Percentiles rank a stretch among this genome's conserved stretches.
Evolutionary conservation across 1,140 invertebrate genomes (phyloP).

Genomic region (Micrasema minimum): DNA sequence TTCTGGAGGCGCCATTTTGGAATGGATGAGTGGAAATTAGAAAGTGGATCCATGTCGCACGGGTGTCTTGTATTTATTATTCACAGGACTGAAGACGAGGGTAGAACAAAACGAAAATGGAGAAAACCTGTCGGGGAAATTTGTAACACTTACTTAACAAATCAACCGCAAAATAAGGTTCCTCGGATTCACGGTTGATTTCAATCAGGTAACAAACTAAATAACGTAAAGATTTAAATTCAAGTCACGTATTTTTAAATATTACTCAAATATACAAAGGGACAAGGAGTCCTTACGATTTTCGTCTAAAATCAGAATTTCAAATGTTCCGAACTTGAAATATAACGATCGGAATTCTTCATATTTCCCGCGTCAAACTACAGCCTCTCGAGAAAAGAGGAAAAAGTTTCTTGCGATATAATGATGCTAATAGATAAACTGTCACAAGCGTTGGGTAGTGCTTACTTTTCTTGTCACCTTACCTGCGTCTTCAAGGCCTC

Average conservation of each 20-base stretch:
- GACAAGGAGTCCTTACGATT: neutral
- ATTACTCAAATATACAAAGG: neutral
- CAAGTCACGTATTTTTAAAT: neutral
- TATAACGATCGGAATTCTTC: constrained; percentile 17
- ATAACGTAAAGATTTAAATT: neutral
- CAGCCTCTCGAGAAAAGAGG: constrained; percentile 17
- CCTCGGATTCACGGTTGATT: neutral
- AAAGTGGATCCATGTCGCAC: constrained; percentile 33
- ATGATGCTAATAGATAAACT: constrained; percentile 36
- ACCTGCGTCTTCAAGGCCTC: neutral
- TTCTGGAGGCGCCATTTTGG: constrained; percentile 32
- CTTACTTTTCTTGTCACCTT: constrained; percentile 7
- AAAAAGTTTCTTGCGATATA: constrained; percentile 17
- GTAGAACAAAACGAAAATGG: constrained; percentile 11
- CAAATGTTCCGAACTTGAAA: constrained; percentile 8
- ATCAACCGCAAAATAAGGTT: neutral
- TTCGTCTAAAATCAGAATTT: constrained; percentile 28
- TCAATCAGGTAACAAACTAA: neutral
- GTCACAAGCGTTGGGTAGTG: constrained; percentile 28
- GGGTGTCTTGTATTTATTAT: constrained; percentile 32
- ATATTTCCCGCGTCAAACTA: constrained; percentile 20
- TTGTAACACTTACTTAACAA: neutral
- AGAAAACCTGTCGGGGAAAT: constrained; percentile 12
- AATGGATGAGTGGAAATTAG: constrained; percentile 40
- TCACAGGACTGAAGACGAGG: neutral